phyloP scores from a whole-genome alignment of 1,140 invertebrate species.

The Diabrotica virgifera region DNA sequence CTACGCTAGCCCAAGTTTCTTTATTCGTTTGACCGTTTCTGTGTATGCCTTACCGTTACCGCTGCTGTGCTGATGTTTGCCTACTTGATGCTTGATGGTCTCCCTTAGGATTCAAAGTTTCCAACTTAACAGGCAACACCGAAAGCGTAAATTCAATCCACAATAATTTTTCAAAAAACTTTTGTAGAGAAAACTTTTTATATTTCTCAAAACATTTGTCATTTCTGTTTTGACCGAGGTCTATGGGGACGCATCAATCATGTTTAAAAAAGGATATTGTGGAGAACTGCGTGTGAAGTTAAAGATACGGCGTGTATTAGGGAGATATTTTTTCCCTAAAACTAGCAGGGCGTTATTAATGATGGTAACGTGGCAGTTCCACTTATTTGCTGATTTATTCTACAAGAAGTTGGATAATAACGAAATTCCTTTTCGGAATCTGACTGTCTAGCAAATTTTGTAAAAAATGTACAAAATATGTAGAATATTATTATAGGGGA shows the following conservation, averaged over 20 bases:
- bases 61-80: conserved; percentile 38
- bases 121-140: conserved; percentile 29
- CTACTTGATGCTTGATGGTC: conserved; percentile 37
- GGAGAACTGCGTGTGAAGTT: neutral
- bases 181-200: conserved; percentile 41
- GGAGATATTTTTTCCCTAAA: neutral
- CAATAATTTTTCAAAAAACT: conserved; percentile 45
- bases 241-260: conserved; percentile 39
- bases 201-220: conserved; percentile 42
- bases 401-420: too few relatives aligned
- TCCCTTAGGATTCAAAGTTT: conserved; percentile 40
- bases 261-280: conserved; percentile 15
- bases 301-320: neutral
- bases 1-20: conserved; percentile 1
- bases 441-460: too few relatives aligned
- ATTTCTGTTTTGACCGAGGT: conserved; percentile 42
- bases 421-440: too few relatives aligned
- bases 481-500: too few relatives aligned
- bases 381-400: too few relatives aligned
- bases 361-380: neutral
- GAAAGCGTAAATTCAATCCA: conserved; percentile 41
- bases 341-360: neutral
- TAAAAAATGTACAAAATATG: too few relatives aligned
- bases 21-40: conserved; percentile 36
- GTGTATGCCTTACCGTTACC: conserved; percentile 19